These are phyloP conservation scores for Phoenicopterus ruber DNA, from an alignment of 2,113 vertebrate species.

Conservation along the genomic window DNA sequence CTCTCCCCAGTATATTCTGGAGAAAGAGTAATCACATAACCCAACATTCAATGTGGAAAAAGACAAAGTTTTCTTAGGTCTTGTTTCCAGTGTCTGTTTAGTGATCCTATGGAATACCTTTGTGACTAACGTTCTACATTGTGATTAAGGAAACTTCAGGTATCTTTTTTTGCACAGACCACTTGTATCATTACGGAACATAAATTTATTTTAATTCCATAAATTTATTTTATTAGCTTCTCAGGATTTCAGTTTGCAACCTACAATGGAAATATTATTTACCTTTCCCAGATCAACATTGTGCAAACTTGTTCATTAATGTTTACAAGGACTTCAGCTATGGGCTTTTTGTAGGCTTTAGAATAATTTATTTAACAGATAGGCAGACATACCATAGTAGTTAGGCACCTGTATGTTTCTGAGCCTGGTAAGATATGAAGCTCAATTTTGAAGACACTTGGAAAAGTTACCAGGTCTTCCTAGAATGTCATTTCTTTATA, in stretches of 20 bases:
- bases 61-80: background rate
- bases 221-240: background rate
- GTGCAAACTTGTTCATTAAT: background rate
- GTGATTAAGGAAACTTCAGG: background rate
- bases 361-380: background rate
- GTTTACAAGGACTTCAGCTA: background rate
- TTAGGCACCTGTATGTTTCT: background rate
- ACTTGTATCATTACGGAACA: background rate
- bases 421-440: background rate
- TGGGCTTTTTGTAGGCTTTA: background rate
- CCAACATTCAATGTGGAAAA: background rate
- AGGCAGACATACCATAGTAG: background rate
- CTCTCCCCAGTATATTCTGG: fast-evolving
- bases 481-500: background rate
- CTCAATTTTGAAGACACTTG: background rate
- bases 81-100: background rate
- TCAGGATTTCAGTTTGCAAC: background rate
- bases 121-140: fast-evolving
- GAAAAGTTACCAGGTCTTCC: background rate
- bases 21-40: background rate
- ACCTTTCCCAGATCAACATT: background rate
- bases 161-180: background rate
- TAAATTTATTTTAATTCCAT: background rate
- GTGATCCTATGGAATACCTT: background rate
- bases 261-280: background rate